Evolutionary conservation across 1,140 invertebrate species (phyloP), one percentile per base, ranked within the genome.

Genomic region (Andrena cerasifolii): DNA sequence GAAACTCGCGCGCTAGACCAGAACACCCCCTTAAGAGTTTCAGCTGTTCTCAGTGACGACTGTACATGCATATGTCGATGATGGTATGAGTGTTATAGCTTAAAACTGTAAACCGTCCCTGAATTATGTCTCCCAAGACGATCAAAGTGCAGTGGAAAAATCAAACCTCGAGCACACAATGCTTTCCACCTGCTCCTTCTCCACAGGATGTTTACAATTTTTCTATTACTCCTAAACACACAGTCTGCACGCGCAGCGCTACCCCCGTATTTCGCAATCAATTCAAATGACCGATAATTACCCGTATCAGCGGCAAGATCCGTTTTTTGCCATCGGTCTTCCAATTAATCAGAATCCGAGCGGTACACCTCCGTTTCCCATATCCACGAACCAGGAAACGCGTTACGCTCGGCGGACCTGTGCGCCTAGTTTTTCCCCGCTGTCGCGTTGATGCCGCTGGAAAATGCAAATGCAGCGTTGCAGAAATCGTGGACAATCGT

Each of bases 211-310:
- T 10, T 51, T 53, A 33, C 40, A 73, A 63, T 75, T 75, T 56
- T 51, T 66, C 47, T 54, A 26, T 75, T 33, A n/a, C 18, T 40
- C 12, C 8, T 24, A 24, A 45, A 33, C 4, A 28, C 36, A 45
- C 28, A 0, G 26, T 4, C 53, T 12, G 14, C 18, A 3, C 18
- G 4, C 14, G 8, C 54, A 3, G 0, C 2, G 10, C 14, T 21
- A 36, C 16, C 18, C 4, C 1, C 26, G 24, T 51, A 51, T 72
- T 82, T 72, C 54, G 21, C 67, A 83, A 84, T 84, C 81, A 61
- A 84, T 83, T 76, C 61, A 80, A 83, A 84, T 56, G 62, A 66
- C 47, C 62, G 66, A 47, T 84, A 76, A 84, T 84, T 83, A 79
- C 33, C n/a, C 80, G 51, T 28, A 3, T 51, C 10, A 54, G 14